Base-by-base conservation (phyloP, 2,888 invertebrate species). In the Fragum fragum region DNA sequence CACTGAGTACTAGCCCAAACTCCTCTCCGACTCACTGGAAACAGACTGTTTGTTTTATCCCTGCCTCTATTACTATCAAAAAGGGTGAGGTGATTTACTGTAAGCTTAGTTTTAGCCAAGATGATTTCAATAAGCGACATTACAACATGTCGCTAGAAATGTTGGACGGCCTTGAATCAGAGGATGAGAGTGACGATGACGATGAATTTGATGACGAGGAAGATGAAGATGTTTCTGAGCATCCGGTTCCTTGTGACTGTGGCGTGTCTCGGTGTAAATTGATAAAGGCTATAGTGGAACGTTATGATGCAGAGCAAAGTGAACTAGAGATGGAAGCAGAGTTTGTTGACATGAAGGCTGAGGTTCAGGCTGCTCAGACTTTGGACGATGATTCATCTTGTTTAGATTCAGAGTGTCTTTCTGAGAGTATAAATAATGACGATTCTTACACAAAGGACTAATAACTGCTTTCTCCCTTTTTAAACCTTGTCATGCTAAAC, bases 1-100 rank as follows among this genome's bases (percentile, higher is more conserved):
- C 95, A 3, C 96, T 98, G 90, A 97, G 97, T 71, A 98, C 98
- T 0, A 96, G 97, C 0, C 98, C 98, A 2, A 95, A 96, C 53
- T 95, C 95, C 0, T 95, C 96, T 0, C 95, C 96, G 28, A 99
- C 99, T 0, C 99, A 99, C 95, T 99, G 99, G 99, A 98, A 98
- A 93, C 99, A 99, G 94, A 98, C 98, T 0, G 96, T 98, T 0
- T 98, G 98, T 94, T 97, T 97, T 91, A 95, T 99, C 18, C 97
- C 96, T 83, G 96, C 97, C 87, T 96, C 97, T 42, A 95, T 97
- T 66, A 94, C 96, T 68, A 96, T 98, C 0, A 96, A 96, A 85
- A 95, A 96, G 94, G 97, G 97, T n/a, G 91, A 93, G 36, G 75
- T 53, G 14, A 77, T 93, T 21, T 78, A 76, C 47, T 92, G 92